phyloP scores from a whole-genome alignment of 2,113 vertebrate genomes.

The Okapia johnstoni region DNA sequence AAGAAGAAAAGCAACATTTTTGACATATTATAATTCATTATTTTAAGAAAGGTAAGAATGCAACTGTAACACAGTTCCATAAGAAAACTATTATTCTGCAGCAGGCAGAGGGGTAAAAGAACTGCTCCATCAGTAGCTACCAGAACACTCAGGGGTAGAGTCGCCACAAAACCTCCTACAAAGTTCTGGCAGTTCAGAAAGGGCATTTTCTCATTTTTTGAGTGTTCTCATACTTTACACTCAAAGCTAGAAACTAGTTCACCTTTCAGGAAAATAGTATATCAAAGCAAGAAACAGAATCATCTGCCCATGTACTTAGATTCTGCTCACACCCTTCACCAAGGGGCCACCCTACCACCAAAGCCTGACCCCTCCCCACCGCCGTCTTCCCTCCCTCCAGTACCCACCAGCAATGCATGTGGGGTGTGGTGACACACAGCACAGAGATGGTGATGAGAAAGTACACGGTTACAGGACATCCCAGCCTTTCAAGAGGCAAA shows the following conservation, averaged over 20 bases:
- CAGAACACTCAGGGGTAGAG: neutral
- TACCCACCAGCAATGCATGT: neutral
- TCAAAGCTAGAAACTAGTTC: neutral
- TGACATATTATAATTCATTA: neutral
- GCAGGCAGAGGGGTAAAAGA: neutral
- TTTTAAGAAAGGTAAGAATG: neutral
- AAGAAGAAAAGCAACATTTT: neutral
- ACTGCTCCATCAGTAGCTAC: neutral
- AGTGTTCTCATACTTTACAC: neutral
- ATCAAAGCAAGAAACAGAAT: neutral
- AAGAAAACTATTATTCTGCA: neutral
- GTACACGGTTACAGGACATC: neutral
- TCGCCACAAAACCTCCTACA: neutral
- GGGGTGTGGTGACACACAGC: neutral
- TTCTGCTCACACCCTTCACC: neutral
- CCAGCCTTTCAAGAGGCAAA: slow-evolving; percentile 3
- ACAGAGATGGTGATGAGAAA: neutral
- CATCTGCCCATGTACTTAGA: neutral
- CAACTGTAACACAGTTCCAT: neutral
- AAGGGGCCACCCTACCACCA: neutral
- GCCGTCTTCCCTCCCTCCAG: neutral
- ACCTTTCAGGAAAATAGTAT: neutral
- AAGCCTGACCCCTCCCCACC: neutral
- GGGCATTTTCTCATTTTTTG: neutral
- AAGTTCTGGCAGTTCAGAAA: neutral